Evolutionary conservation across 2,113 vertebrate genomes (phyloP).

Genomic region (Alethe diademata): DNA sequence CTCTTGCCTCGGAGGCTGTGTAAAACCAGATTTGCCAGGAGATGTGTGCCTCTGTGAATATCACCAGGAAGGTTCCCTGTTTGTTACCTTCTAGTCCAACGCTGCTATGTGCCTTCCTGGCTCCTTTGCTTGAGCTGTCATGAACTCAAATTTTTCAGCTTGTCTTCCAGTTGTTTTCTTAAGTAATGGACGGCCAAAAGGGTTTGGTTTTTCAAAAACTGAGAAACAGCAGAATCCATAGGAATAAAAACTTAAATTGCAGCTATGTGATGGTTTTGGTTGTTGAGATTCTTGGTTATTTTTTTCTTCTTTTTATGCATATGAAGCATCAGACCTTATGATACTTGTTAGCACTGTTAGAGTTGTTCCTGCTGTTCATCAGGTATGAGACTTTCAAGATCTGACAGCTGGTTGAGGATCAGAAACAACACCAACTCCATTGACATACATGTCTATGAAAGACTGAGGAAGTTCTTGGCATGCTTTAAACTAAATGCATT

Average conservation of each 20-base stretch:
- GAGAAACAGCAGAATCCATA: neutral
- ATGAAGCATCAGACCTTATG: neutral
- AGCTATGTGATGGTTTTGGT: neutral
- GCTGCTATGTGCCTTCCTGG: rapidly evolving
- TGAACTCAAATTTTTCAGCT: neutral
- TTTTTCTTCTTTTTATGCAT: neutral
- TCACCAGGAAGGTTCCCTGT: neutral
- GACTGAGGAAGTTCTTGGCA: neutral
- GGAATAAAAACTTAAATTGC: neutral
- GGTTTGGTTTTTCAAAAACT: neutral
- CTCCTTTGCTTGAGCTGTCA: neutral
- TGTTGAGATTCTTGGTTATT: neutral
- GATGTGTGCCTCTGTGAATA: neutral
- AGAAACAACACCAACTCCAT: neutral
- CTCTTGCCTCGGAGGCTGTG: neutral
- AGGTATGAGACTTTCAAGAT: neutral
- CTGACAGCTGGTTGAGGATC: neutral
- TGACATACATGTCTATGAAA: neutral
- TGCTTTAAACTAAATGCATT: neutral
- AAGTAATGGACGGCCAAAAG: neutral
- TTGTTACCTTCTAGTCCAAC: neutral
- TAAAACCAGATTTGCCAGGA: neutral
- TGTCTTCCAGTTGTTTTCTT: neutral
- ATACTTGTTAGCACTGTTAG: neutral
- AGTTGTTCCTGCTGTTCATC: neutral